Evolutionary conservation across 2,113 vertebrate species (phyloP), one percentile per base, ranked within the genome.

Genomic region (Scophthalmus maximus): DNA sequence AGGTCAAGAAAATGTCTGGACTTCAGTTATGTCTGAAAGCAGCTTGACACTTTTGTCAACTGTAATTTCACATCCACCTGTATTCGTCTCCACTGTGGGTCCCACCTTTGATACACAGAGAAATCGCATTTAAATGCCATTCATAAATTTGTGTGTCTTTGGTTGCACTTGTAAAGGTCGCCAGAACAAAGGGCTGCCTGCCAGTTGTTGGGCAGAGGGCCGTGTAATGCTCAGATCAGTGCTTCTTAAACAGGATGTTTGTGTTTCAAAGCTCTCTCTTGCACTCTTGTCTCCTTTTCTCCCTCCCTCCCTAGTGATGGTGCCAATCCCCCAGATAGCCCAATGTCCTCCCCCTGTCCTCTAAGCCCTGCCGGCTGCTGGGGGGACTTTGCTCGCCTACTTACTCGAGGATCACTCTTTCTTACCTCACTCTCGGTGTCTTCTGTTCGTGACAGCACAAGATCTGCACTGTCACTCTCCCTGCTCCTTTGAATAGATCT

Each of bases 261-360:
- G 34, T 78, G 57, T 82, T 79, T 67, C 70, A 73, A 69, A 82
- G 69, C 61, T 53, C 34, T 52, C 65, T 51, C 63, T n/a, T 38
- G 8, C 44, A 25, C 63, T 53, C 49, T n/a, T 18, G 58, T 52
- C 61, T 68, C 26, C 68, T 18, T 46, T 34, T 27, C 36, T 29
- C 47, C 22, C 8, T 14, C 26, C 46, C 36, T 12, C 57, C 49
- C 55, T 5, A 12, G 18, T 22, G n/a, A n/a, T n/a, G 42, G 49
- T 63, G 66, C 73, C 74, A 78, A 70, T 88, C 73, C 83, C 72
- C 81, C 47, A 79, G 85, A 73, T 68, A 78, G 79, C 56, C 6
- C 11, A 72, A 42, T 20, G 79, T 89, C 87, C 85, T 85, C 79
- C 42, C 74, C 50, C 71, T 53, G 79, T 90, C 90, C 87, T 91